Conservation (phyloP, 2,888 invertebrate genomes). For the Drosophila nigritarsus region DNA sequence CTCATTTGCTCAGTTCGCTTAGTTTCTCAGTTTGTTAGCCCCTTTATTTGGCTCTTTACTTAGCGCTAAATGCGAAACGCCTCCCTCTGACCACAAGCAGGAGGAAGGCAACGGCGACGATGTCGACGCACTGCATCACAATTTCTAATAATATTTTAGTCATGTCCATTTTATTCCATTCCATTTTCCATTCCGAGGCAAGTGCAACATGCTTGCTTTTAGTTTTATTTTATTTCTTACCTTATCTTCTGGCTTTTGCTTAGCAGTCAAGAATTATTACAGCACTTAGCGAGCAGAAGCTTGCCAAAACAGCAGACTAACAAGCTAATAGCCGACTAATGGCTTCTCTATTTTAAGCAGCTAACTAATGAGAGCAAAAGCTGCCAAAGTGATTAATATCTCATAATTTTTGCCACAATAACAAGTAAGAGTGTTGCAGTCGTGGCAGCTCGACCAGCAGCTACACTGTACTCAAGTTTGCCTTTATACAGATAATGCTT, state of each 20-base stretch:
- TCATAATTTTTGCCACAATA: neutral
- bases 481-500: too few relatives aligned
- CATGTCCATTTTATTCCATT: conserved; percentile 49
- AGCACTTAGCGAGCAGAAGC: conserved; percentile 61
- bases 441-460: neutral
- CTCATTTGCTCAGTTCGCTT: conserved; percentile 5
- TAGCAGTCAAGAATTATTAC: conserved; percentile 65
- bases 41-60: conserved; percentile 73
- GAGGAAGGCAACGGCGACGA: conserved; percentile 14
- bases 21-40: conserved; percentile 19
- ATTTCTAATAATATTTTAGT: conserved; percentile 78
- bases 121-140: conserved; percentile 70
- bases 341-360: conserved; percentile 22
- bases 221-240: conserved; percentile 54
- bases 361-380: neutral
- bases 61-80: conserved; percentile 70
- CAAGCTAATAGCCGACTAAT: conserved; percentile 28
- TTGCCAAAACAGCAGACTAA: conserved; percentile 2
- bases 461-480: neutral
- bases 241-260: conserved; percentile 23
- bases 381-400: neutral
- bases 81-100: conserved; percentile 53
- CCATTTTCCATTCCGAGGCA: conserved; percentile 34
- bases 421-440: neutral
- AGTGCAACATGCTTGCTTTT: conserved; percentile 62